A percentile compares a stretch with the other conserved stretches of the same genome.
phyloP scores from a whole-genome alignment of 2,888 invertebrate genomes.

The Conops quadrifasciatus region DNA sequence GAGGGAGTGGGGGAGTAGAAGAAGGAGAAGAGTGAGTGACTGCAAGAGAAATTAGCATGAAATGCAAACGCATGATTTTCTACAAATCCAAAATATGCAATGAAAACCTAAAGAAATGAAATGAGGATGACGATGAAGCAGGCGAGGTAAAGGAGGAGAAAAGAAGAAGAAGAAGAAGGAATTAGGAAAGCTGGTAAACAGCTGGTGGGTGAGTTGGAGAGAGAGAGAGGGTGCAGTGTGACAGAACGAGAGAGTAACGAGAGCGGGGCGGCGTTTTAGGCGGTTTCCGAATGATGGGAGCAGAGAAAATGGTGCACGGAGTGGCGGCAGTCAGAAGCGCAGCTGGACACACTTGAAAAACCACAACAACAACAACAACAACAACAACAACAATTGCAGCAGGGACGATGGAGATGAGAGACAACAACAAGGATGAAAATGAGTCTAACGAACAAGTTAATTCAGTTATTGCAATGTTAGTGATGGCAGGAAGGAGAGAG shows the following conservation, averaged over 20 bases:
- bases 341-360: not conserved
- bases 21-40: too few relatives aligned
- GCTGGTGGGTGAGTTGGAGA: not conserved
- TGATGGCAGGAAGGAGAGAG: not conserved
- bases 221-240: constrained; percentile 36
- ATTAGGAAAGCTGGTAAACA: not conserved
- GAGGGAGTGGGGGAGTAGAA: not conserved
- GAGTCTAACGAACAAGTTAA: constrained; percentile 36
- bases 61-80: constrained; percentile 43
- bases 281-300: not conserved
- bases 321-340: not conserved
- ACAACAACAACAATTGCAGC: not conserved
- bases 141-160: not conserved
- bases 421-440: constrained; percentile 29
- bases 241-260: not conserved
- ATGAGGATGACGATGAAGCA: not conserved
- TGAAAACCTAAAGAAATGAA: constrained; percentile 29
- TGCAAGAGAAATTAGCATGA: constrained; percentile 41
- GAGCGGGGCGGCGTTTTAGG: not conserved
- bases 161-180: not conserved
- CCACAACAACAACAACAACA: constrained; percentile 15
- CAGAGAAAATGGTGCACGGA: not conserved
- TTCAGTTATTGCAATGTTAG: constrained; percentile 34
- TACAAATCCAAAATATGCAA: constrained; percentile 34
- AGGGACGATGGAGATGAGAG: not conserved